Conservation (phyloP, 2,888 invertebrate genomes). For the Yponomeuta malinellus region DNA sequence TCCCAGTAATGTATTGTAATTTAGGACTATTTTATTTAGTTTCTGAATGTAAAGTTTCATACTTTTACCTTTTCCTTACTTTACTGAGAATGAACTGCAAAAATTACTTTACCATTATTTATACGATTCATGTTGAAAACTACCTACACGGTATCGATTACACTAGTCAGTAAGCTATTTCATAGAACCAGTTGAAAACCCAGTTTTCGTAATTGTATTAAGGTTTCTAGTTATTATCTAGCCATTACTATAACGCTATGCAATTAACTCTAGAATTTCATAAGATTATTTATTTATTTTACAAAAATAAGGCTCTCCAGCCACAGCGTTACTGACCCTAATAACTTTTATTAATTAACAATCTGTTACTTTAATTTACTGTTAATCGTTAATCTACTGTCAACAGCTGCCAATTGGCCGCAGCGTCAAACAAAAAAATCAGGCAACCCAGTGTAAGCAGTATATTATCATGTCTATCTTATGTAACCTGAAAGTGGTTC, state of each 20-base stretch:
- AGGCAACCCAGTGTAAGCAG: no score
- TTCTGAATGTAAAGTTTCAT: not conserved
- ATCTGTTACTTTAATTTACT: no score
- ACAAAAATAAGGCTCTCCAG: no score
- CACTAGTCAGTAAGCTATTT: slow-evolving; percentile 66
- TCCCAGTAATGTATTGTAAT: not conserved
- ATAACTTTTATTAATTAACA: no score
- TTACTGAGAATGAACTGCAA: no score
- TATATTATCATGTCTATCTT: no score
- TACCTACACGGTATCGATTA: not conserved
- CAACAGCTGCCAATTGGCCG: no score
- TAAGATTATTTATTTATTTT: no score
- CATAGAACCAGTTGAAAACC: slow-evolving; percentile 19
- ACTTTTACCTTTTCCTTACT: not conserved
- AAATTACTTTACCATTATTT: not conserved
- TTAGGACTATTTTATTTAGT: not conserved
- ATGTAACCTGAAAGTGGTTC: no score
- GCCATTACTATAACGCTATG: not conserved
- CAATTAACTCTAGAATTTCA: not conserved
- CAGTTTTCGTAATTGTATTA: not conserved
- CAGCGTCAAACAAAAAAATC: no score
- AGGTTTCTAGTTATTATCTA: not conserved
- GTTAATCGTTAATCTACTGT: no score
- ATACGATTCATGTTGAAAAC: not conserved
- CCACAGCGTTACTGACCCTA: no score